Conservation (phyloP, 2,113 vertebrate species). For the Rousettus leschenaultii region DNA sequence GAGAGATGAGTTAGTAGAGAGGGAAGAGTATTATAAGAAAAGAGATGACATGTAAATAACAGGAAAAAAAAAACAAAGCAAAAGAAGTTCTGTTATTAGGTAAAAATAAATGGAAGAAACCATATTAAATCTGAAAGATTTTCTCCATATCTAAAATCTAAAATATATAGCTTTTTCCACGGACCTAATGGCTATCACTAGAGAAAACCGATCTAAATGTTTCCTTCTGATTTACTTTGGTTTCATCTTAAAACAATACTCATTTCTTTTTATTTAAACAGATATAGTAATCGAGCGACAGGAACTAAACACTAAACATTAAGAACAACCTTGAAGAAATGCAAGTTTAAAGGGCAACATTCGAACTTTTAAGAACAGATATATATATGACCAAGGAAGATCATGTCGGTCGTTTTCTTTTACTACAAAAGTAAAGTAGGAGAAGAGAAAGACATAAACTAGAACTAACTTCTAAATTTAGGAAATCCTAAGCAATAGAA, state of each 20-base stretch:
- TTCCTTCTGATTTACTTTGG: constrained; percentile 2
- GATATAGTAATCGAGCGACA: background rate
- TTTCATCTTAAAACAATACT: constrained; percentile 8
- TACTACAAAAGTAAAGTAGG: constrained; percentile 9
- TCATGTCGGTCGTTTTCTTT: background rate
- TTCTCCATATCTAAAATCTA: background rate
- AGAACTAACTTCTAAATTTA: constrained; percentile 11
- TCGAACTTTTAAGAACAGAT: constrained; percentile 28
- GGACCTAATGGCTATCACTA: background rate
- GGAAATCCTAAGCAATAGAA: background rate
- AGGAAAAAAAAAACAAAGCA: background rate
- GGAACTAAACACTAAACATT: background rate
- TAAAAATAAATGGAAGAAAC: constrained; percentile 1
- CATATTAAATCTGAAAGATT: background rate
- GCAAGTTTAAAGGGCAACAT: background rate
- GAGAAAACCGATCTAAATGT: background rate
- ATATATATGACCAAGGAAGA: background rate
- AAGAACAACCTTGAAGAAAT: constrained; percentile 34
- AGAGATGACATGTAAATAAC: background rate
- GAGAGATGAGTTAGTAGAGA: background rate
- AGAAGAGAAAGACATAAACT: constrained; percentile 6
- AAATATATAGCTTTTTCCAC: background rate
- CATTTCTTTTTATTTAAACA: constrained; percentile 26
- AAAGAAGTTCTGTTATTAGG: background rate
- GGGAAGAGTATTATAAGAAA: background rate